Base-by-base conservation (phyloP, 2,797 vertebrate genomes). In the Bovichtus diacanthus region DNA sequence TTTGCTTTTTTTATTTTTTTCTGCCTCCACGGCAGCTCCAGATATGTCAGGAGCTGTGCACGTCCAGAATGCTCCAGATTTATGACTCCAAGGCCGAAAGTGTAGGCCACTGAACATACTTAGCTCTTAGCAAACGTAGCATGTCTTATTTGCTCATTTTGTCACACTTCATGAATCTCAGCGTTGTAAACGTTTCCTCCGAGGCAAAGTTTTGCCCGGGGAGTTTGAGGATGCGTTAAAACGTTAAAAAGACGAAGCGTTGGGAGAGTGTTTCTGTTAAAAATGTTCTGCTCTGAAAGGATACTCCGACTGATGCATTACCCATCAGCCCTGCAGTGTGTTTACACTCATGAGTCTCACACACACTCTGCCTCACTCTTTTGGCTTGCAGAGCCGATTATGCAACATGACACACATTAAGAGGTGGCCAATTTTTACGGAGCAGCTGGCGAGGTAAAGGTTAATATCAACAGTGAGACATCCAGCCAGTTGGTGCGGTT, bases 351-450 rank as follows among this genome's bases (percentile, higher is more conserved):
- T 1, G n/a, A 58, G 76, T 41, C 78, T 75, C 78, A 70, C 76
- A n/a, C 54, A n/a, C 55, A 38, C 34, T 31, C 31, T 27, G 68
- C 78, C 64, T 85, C 79, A 41, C 19, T 58, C 70, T 13, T 69
- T 61, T 83, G 80, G 82, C 83, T 77, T 75, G 75, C 84, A 77
- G 59, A 61, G 65, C 1, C 1, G 56, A 81, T 91, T 89, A 87
- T 77, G 84, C 81, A 91, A 87, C 84, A 53, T 81, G 82, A 87
- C 88, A 65, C 87, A 88, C 63, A 63, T 78, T 70, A 77, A 58
- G 51, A 76, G 50, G 63, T 41, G 60, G 76, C 74, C 73, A 54
- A 71, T 69, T 68, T 82, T 56, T 25, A 43, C 31, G 56, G 46
- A 12, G 77, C 56, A 18, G 18, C 77, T 29, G 62, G 74, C 67